Base-by-base conservation (phyloP, 2,888 invertebrate genomes). In the Temnothorax unifasciatus region DNA sequence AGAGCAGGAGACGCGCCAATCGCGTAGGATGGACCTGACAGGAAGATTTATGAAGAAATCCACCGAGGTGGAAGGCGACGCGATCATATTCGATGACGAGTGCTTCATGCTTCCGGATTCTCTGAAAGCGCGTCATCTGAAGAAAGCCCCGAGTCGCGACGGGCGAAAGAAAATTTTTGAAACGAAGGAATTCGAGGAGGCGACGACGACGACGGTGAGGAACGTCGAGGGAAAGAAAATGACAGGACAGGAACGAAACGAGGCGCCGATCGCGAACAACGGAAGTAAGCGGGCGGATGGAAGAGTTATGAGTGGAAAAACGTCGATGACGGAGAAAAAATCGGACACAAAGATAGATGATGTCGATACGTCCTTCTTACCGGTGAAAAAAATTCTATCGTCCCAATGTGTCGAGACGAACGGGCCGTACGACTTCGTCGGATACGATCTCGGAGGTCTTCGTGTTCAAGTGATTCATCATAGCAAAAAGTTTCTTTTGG, bases 81-180 rank as follows among this genome's bases (percentile, higher is more conserved):
- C 83, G 73, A 54, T 88, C 74, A 68, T 83, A 57, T 88, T 90
- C 64, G 61, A 47, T 47, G 90, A 90, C 54, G 90, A 90, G 41
- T 92, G 93, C 85, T 94, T 93, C 76, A 81, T 93, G 6, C 85
- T 92, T 21, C 90, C 92, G 1, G 87, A 90, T 25, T 93, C 94
- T 1, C 82, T 94, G 81, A 94, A 94, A 75, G 92, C 90, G 6
- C 71, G 63, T 4, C 74, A 85, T 29, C 81, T 86, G 5, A 59
- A 52, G 61, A 64, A 68, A 44, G 44, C 57, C 6, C n/a, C 21
- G 13, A 44, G 54, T 25, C 18, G 54, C 21, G 54, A 29, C 25
- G 41, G 21, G 34, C 74, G 8, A 59, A 50, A 15, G n/a, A 38
- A 21, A 29, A 34, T 54, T 38, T 29, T 5, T 9, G 50, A 83